Base-by-base conservation (phyloP, 2,888 invertebrate genomes). In the Perizoma affinitatum region DNA sequence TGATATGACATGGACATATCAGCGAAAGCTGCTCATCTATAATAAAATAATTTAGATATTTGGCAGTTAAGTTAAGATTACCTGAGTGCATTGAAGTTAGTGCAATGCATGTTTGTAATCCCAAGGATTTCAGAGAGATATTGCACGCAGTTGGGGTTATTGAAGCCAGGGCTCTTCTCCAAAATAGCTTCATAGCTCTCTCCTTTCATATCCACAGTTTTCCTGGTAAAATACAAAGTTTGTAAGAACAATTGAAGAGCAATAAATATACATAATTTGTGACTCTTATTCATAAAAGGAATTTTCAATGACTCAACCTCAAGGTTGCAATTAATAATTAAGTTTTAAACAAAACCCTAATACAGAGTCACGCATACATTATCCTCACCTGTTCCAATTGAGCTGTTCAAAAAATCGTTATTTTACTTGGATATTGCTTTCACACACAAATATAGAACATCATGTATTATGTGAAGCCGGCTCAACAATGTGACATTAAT, bases 141-240 rank as follows among this genome's bases (percentile, higher is more conserved):
- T 88, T 96, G 95, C 85, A 96, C 95, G 94, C 96, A 96, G 94
- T 96, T 96, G 69, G 97, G 97, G 93, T 97, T 97, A 94, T 96
- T 95, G 94, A 97, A 97, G 83, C 96, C 96, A 76, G 96, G 94
- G 82, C 96, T 96, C 93, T 95, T 95, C 93, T 95, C 95, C 90
- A 97, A 93, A 84, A 96, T 95, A 75, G 95, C 95, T 92, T 96
- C 96, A 93, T 95, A 97, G 82, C 93, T 94, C 87, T 95, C 95
- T 79, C 95, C 95, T 88, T 95, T 95, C 94, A 95, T 95, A 92
- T 96, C 96, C 93, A 95, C 93, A 69, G 96, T 95, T 93, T 95
- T 95, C 94, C 96, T 96, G 82, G 68, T 65, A 75, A 76, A 83
- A 62, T 80, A 83, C 78, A 70, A 65, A 55, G n/a, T 46, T 58